Conservation (phyloP, 2,113 vertebrate species). For the Nannobrachium achirus region DNA sequence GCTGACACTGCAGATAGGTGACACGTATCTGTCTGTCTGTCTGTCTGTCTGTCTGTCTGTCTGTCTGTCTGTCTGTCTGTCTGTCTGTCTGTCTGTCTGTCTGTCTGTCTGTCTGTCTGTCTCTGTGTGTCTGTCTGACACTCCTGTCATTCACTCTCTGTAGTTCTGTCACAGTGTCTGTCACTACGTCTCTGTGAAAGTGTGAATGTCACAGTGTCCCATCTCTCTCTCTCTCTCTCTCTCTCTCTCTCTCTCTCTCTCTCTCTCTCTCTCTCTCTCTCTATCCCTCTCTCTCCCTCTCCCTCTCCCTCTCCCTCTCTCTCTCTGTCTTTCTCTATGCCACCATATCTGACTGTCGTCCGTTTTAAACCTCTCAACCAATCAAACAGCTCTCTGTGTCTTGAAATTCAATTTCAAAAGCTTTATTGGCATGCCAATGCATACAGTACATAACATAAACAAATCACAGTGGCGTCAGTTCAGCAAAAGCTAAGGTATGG, state of each 20-base stretch:
- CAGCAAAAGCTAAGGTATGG: too few relatives aligned
- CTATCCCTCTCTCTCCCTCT: conserved; percentile 30
- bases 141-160: neutral
- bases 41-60: neutral
- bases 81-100: neutral
- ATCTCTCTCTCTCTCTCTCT: neutral
- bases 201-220: too few relatives aligned
- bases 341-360: conserved; percentile 12
- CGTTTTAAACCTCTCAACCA: too few relatives aligned
- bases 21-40: conserved; percentile 19
- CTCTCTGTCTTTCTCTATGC: conserved; percentile 16
- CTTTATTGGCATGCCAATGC: too few relatives aligned
- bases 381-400: too few relatives aligned
- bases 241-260: conserved; percentile 7
- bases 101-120: neutral
- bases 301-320: too few relatives aligned
- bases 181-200: too few relatives aligned
- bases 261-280: conserved; percentile 10
- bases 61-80: neutral
- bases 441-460: too few relatives aligned
- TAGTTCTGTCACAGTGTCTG: too few relatives aligned
- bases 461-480: too few relatives aligned
- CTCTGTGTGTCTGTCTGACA: neutral
- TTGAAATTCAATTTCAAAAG: too few relatives aligned
- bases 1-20: conserved; percentile 28